These are phyloP conservation scores for Polia nebulosa DNA, from an alignment of 2,888 invertebrate species.

Conservation along the genomic window DNA sequence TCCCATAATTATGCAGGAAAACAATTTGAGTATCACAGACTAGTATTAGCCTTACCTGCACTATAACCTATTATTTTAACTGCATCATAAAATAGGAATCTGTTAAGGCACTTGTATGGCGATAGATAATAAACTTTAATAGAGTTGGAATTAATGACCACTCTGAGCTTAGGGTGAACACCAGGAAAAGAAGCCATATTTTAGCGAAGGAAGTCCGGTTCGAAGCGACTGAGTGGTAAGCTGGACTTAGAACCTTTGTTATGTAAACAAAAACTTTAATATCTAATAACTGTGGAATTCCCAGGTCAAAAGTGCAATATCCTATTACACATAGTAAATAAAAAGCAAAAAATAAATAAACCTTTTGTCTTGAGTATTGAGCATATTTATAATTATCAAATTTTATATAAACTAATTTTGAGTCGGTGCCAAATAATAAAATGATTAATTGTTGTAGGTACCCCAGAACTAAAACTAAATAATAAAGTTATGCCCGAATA, in stretches of 20 bases:
- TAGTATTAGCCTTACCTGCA: neutral
- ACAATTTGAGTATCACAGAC: neutral
- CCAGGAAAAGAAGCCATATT: slow-evolving; percentile 50
- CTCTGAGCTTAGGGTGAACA: slow-evolving; percentile 12
- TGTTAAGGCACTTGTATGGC: neutral
- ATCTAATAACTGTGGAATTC: slow-evolving; percentile 5
- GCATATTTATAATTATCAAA: no score
- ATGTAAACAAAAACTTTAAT: slow-evolving; percentile 29
- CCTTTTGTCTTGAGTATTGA: no score
- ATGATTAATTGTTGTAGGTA: no score
- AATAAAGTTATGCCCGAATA: no score
- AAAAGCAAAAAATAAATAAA: no score
- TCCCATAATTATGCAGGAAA: neutral
- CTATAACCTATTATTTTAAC: slow-evolving; percentile 15
- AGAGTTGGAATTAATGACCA: slow-evolving; percentile 28
- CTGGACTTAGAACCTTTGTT: slow-evolving; percentile 38
- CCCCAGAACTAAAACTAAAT: no score
- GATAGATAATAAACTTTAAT: slow-evolving; percentile 32
- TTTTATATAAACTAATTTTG: no score
- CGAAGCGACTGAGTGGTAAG: slow-evolving; percentile 13
- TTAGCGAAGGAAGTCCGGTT: slow-evolving; percentile 27
- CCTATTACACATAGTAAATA: neutral
- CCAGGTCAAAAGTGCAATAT: slow-evolving; percentile 5
- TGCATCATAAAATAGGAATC: slow-evolving; percentile 14
- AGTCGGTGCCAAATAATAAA: no score